Evolutionary conservation across 2,888 invertebrate species (phyloP), one percentile per base, ranked within the genome.

Genomic region (Drosophila fungiperda): DNA sequence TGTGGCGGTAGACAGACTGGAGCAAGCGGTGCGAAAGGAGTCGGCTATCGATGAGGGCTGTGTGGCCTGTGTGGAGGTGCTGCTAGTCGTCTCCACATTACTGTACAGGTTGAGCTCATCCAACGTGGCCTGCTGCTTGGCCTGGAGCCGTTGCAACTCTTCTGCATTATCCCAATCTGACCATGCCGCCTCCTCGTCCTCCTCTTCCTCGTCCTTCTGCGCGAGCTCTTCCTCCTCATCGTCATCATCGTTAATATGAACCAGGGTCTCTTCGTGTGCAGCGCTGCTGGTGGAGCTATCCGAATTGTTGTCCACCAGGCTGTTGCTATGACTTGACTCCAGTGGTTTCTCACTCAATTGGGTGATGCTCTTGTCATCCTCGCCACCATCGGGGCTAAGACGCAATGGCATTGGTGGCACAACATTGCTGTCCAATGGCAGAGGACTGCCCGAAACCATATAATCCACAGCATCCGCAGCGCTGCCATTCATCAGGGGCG

Each of bases 341-440:
- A 68, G 29, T 0, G 71, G 62, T 20, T 76, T 57, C 32, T 83
- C 94, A 92, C 93, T 93, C 63, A 93, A 93, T 54, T 93, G 92
- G 80, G 86, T 90, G 66, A 90, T 70, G 32, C 82, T 92, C 59
- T 91, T 93, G 76, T 95, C 94, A 77, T 96, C 96, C 93, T 97
- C 97, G 7, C 97, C 97, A 4, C 97, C 97, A 82, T 97, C 97
- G 0, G 97, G 97, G 38, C 97, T 95, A 15, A 96, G 96, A 69
- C 97, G 94, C 93, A 96, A 96, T 33, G 96, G 95, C 87, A 97
- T 64, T 2, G 72, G 49, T 1, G 74, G 59, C 5, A 59, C 93
- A 48, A 57, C 93, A 48, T 78, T 82, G 50, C 82, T 87, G 15
- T 91, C 90, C 35, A 88, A 87, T 0, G 90, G 92, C 53, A 93